A percentile compares a stretch with the other conserved stretches of the same genome.
Conservation (phyloP, 2,113 vertebrate species). For the Steatornis caripensis region DNA sequence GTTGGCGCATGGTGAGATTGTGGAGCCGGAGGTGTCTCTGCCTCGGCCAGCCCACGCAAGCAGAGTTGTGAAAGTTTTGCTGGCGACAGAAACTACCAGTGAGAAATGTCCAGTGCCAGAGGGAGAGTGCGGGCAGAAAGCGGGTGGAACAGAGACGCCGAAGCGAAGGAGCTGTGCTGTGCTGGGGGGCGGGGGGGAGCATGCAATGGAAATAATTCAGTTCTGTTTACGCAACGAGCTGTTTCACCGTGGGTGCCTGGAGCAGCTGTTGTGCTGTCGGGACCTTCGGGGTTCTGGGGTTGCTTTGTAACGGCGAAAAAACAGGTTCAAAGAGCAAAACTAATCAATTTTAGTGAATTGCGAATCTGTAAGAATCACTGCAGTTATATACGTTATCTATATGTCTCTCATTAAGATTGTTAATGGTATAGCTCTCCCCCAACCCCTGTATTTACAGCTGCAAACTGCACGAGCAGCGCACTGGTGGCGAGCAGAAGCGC, state of each 20-base stretch:
- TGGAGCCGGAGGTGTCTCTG: background rate
- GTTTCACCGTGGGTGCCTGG: background rate
- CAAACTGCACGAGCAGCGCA: too few species aligned
- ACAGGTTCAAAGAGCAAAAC: background rate
- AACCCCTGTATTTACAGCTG: background rate
- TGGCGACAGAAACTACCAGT: background rate
- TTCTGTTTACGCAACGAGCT: fast-evolving
- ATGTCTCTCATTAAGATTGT: background rate
- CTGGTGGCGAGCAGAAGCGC: background rate
- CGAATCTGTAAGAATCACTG: background rate
- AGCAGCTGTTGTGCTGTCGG: fast-evolving
- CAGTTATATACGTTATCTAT: background rate
- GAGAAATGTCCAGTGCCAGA: background rate
- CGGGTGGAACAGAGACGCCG: background rate
- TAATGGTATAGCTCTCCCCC: background rate
- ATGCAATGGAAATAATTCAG: too few species aligned
- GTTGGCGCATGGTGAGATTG: background rate
- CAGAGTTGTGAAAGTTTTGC: background rate
- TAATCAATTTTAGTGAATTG: background rate
- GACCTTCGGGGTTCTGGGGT: background rate
- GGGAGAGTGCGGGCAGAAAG: fast-evolving
- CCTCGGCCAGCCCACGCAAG: background rate
- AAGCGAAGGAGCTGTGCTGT: background rate
- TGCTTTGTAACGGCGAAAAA: background rate
- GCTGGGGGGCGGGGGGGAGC: too few species aligned